These are phyloP conservation scores for Fukomys damarensis DNA, from an alignment of 2,113 vertebrate genomes.

Conservation along the genomic window DNA sequence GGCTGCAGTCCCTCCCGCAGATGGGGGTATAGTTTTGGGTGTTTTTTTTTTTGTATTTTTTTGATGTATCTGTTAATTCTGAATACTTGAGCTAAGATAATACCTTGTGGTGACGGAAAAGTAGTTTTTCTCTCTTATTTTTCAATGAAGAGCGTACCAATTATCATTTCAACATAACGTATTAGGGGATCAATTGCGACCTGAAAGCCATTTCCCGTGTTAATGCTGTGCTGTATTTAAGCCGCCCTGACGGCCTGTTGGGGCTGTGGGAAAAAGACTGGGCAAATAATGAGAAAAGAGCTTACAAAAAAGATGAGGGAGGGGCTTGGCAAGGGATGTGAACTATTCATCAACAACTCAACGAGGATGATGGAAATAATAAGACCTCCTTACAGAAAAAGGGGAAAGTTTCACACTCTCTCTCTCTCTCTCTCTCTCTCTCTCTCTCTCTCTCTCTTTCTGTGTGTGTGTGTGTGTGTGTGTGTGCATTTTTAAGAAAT, in stretches of 20 bases:
- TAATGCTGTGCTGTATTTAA: conserved; percentile 96
- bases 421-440: conserved; percentile 56
- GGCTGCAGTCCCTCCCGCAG: conserved; percentile 94
- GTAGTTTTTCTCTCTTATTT: conserved; percentile 87
- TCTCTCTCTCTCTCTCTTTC: conserved; percentile 62
- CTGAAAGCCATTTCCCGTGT: conserved; percentile 97
- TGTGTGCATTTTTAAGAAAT: too few species aligned
- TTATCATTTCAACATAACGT: conserved; percentile 99
- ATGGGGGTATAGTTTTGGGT: conserved; percentile 79
- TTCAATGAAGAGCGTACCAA: conserved; percentile 91
- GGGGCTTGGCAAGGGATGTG: conserved; percentile 88
- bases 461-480: too few species aligned
- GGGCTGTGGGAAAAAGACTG: conserved; percentile 93
- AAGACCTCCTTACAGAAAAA: conserved; percentile 85
- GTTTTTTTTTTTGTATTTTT: conserved; percentile 2
- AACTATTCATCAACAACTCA: conserved; percentile 89
- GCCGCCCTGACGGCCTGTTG: conserved; percentile 93
- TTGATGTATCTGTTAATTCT: conserved; percentile 91
- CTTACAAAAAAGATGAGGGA: conserved; percentile 88
- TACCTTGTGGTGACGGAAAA: conserved; percentile 91
- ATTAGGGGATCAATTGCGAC: conserved; percentile 97
- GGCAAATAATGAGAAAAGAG: conserved; percentile 90
- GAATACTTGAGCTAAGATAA: conserved; percentile 89
- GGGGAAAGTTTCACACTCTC: conserved; percentile 71
- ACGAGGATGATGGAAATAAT: conserved; percentile 88